Percentiles rank a stretch among this genome's conserved stretches.
phyloP scores from a whole-genome alignment of 2,797 vertebrate species.

The Smutsia temminckii region DNA sequence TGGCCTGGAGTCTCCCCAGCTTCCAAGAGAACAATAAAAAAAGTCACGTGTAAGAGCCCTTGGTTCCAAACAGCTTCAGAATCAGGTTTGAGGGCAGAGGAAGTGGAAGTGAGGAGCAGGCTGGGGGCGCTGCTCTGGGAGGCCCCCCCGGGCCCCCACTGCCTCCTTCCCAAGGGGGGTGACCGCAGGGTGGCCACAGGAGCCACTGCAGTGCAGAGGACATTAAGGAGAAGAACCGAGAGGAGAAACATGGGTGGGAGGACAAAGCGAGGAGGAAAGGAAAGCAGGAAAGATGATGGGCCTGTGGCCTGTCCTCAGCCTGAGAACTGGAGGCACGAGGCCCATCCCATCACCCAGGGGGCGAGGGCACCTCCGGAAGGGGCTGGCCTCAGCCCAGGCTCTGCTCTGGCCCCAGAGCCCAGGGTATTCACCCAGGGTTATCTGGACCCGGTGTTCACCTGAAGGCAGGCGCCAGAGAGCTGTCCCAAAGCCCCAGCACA shows the following conservation, averaged over 20 bases:
- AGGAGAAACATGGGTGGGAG: accelerated
- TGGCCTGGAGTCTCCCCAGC: conserved; percentile 59
- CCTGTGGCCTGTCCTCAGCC: neutral
- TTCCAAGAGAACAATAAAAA: conserved; percentile 35
- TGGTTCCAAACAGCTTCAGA: neutral
- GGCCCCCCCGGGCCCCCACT: neutral
- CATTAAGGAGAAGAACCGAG: neutral
- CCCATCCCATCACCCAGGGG: accelerated
- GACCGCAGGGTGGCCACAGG: neutral
- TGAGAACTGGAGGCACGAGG: neutral
- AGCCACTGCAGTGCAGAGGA: too few relatives aligned
- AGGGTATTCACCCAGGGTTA: too few relatives aligned
- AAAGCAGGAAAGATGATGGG: neutral
- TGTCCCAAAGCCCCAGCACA: neutral
- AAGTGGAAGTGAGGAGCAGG: accelerated
- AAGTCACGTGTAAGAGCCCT: neutral
- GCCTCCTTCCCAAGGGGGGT: neutral
- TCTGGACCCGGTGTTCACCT: neutral
- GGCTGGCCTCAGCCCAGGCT: neutral
- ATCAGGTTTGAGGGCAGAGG: accelerated
- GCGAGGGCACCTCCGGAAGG: neutral
- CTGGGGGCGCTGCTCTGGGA: neutral
- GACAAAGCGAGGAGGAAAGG: neutral
- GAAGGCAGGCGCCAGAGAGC: neutral
- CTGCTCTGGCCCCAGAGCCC: neutral